These are phyloP conservation scores for Pseudorhombus dupliciocellatus DNA, from an alignment of 2,113 vertebrate genomes.

Conservation along the genomic window DNA sequence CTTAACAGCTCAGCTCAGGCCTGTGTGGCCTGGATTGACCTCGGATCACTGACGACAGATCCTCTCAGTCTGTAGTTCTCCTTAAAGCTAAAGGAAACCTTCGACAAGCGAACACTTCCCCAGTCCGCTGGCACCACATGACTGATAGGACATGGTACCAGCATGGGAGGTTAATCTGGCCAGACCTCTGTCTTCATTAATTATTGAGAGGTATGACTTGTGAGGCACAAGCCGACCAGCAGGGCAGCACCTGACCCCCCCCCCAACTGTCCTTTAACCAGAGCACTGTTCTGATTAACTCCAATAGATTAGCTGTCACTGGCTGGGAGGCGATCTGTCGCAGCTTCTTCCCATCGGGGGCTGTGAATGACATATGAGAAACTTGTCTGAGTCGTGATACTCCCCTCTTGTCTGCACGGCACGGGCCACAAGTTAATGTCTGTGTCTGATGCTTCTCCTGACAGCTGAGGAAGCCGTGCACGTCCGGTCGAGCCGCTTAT, in stretches of 20 bases:
- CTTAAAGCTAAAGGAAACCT: constrained; percentile 13
- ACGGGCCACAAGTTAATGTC: constrained; percentile 17
- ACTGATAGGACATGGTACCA: constrained; percentile 40
- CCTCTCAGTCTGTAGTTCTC: constrained; percentile 5
- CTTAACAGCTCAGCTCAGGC: neutral
- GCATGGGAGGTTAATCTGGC: constrained; percentile 53
- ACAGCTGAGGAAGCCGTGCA: constrained; percentile 35
- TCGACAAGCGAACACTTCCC: constrained; percentile 1
- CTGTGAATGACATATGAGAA: neutral
- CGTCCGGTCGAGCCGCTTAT: constrained; percentile 23
- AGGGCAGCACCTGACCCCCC: constrained; percentile 26
- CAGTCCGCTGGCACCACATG: constrained; percentile 7
- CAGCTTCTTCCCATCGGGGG: constrained; percentile 8
- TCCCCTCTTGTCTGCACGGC: constrained; percentile 16
- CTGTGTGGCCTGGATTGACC: constrained; percentile 30
- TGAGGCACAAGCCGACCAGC: constrained; percentile 1
- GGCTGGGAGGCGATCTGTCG: constrained; percentile 49
- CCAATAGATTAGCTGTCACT: constrained; percentile 66
- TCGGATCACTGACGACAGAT: constrained; percentile 7
- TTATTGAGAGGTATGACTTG: constrained; percentile 44
- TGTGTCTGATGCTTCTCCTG: constrained; percentile 30
- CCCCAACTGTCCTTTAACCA: constrained; percentile 34
- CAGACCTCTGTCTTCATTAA: constrained; percentile 55
- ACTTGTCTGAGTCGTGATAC: constrained; percentile 24
- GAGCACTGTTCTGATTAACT: constrained; percentile 52